Percentiles rank a stretch among this genome's conserved stretches.
Conservation (phyloP, 2,113 vertebrate species). For the Sceloporus tristichus region DNA sequence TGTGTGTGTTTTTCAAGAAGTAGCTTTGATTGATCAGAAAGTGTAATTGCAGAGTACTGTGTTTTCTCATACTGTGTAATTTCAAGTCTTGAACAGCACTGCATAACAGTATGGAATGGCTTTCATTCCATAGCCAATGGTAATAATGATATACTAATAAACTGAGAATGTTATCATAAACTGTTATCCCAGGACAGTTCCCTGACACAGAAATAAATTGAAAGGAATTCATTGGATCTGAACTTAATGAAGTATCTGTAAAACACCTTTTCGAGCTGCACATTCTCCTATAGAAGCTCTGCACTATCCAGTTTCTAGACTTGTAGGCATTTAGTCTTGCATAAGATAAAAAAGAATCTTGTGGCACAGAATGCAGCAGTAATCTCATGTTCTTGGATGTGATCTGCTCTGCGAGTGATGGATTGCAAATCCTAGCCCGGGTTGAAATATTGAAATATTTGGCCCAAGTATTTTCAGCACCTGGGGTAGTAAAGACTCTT, state of each 20-base stretch:
- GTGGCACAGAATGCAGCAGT: too few species aligned
- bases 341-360: neutral
- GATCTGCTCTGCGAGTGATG: neutral
- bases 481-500: neutral
- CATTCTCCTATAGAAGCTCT: neutral
- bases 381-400: too few species aligned
- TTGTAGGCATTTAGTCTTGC: neutral
- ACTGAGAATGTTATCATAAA: neutral
- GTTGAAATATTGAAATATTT: neutral
- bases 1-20: constrained; percentile 24
- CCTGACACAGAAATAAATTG: neutral
- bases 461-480: neutral
- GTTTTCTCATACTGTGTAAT: neutral
- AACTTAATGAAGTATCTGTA: neutral
- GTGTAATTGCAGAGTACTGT: constrained; percentile 17
- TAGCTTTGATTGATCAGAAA: constrained; percentile 10
- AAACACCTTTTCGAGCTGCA: neutral
- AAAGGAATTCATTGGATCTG: neutral
- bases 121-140: neutral
- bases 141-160: neutral
- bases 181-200: neutral
- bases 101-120: neutral
- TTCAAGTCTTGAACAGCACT: neutral
- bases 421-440: neutral
- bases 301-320: neutral